phyloP scores from a whole-genome alignment of 2,113 vertebrate genomes.

The Odontophorus gujanensis region DNA sequence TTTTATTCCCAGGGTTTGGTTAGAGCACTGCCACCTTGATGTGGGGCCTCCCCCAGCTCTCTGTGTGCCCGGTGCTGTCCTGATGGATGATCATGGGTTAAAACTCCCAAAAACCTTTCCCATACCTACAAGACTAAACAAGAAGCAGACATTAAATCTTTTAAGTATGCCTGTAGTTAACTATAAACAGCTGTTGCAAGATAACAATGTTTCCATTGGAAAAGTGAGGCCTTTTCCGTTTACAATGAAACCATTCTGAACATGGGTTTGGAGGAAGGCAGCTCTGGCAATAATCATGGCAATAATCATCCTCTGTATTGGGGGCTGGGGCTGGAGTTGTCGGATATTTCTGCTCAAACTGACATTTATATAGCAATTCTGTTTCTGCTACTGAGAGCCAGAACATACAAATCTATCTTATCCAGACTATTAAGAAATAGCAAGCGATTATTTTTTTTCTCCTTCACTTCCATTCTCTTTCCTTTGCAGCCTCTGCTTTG shows the following conservation, averaged over 20 bases:
- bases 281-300: constrained; percentile 73
- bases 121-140: constrained; percentile 73
- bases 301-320: constrained; percentile 67
- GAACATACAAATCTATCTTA: constrained; percentile 67
- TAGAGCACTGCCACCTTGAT: background rate
- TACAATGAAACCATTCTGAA: constrained; percentile 73
- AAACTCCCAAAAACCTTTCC: constrained; percentile 19
- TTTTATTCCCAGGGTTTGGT: background rate
- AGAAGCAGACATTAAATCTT: constrained; percentile 68
- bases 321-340: constrained; percentile 19
- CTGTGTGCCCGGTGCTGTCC: background rate
- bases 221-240: constrained; percentile 58
- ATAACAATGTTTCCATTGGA: constrained; percentile 77
- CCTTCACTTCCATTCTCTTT: background rate
- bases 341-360: constrained; percentile 54
- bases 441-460: background rate
- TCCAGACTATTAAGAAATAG: constrained; percentile 42
- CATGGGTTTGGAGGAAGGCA: constrained; percentile 8
- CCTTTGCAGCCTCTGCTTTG: constrained; percentile 4
- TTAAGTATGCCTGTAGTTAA: constrained; percentile 79
- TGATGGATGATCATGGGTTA: constrained; percentile 60
- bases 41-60: background rate
- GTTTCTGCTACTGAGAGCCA: constrained; percentile 69
- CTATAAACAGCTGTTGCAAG: constrained; percentile 82
- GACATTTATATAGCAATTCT: constrained; percentile 72